A percentile compares a stretch with the other conserved stretches of the same genome.
Conservation (phyloP, 2,113 vertebrate species). For the Xenotilapia leptura region DNA sequence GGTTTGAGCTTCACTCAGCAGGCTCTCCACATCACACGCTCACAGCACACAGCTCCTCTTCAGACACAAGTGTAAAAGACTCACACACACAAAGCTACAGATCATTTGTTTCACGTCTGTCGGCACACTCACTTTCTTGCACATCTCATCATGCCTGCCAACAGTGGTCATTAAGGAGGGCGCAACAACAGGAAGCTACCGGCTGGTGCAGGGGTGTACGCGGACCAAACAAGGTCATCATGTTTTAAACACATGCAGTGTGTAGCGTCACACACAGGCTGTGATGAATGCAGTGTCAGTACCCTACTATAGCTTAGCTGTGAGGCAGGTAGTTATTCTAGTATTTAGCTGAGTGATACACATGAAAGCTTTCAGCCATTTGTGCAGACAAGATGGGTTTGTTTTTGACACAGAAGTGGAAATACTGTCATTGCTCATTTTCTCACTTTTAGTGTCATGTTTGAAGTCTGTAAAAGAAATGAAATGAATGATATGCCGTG, state of each 20-base stretch:
- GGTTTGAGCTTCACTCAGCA: neutral
- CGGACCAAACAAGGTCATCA: neutral
- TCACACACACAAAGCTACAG: neutral
- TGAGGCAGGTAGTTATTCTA: neutral
- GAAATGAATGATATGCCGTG: neutral
- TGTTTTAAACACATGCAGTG: neutral
- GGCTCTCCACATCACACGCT: neutral
- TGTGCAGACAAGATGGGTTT: neutral
- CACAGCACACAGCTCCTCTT: neutral
- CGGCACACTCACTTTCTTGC: neutral
- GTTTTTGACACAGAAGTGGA: neutral
- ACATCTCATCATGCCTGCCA: neutral
- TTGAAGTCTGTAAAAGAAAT: neutral
- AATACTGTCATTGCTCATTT: neutral
- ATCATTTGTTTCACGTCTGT: neutral
- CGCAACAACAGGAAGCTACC: neutral
- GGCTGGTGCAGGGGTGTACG: neutral
- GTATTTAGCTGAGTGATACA: neutral
- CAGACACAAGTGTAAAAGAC: neutral
- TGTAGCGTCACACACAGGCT: neutral
- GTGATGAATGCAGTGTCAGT: neutral
- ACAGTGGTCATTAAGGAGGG: neutral
- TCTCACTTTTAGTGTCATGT: neutral
- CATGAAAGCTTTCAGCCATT: neutral
- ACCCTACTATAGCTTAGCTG: neutral